Base-by-base conservation (phyloP, 2,888 invertebrate species). In the Orthosia gracilis region DNA sequence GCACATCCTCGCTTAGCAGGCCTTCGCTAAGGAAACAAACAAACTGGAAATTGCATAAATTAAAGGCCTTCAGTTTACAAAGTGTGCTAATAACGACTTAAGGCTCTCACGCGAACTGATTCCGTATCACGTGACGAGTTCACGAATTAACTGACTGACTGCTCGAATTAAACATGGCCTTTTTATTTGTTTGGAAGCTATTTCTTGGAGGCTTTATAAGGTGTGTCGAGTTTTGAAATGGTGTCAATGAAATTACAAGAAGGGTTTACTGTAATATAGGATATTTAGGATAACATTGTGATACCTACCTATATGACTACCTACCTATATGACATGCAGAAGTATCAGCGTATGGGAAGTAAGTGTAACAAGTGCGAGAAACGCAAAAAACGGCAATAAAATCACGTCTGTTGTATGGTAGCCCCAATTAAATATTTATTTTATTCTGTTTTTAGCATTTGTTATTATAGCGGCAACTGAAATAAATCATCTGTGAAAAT, bases 11-110 rank as follows among this genome's bases (percentile, higher is more conserved):
- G 89, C 89, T 89, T 88, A 88, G 86, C 89, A 89, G 90, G 90
- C 88, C 91, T 90, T 88, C 81, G 88, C 88, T 91, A 94, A 94
- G 95, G 94, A 95, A 94, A 94, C 94, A 93, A 93, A 91, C 87
- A 93, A 94, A 94, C 91, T 90, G 92, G 95, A 90, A 95, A 95
- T 95, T 92, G 89, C 94, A 95, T 96, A 94, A 95, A 95, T 94
- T 95, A 94, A 92, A 90, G 86, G 85, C 87, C 94, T 90, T 87
- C 92, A 91, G 90, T 91, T 91, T 86, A 91, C 91, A 86, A 91
- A 94, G 89, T 94, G 93, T 90, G 93, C 92, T 95, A 94, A 95
- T 93, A 92, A 91, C 89, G 88, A 90, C 89, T 93, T 89, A 91
- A 89, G 89, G 85, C 86, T 88, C 91, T 92, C 94, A 94, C 92